phyloP scores from a whole-genome alignment of 1,140 invertebrate genomes.

The Plutomurus gul region DNA sequence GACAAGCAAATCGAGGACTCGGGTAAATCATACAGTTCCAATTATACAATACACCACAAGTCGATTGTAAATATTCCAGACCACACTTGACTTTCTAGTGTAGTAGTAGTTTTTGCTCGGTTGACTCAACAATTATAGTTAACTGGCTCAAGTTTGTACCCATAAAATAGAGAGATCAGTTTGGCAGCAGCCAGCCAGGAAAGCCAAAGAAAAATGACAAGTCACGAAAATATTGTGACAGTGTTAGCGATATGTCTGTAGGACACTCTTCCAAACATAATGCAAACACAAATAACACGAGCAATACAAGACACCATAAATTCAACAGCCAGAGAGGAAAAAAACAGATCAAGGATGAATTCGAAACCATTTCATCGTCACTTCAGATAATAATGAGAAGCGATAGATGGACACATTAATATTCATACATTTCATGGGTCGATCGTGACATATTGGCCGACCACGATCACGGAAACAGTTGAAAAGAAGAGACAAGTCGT shows the following conservation, averaged over 20 bases:
- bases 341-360: constrained; percentile 21
- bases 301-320: background rate
- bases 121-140: no score
- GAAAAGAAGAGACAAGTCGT: constrained; percentile 48
- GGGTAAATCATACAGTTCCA: no score
- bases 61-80: no score
- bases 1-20: no score
- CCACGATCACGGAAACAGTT: constrained; percentile 51
- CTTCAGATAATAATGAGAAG: constrained; percentile 5
- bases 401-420: constrained; percentile 19
- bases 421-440: constrained; percentile 34
- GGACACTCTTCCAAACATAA: constrained; percentile 5
- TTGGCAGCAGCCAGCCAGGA: constrained; percentile 4
- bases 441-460: constrained; percentile 50
- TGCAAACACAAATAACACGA: background rate
- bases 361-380: constrained; percentile 17
- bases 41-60: no score
- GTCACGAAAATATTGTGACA: constrained; percentile 41
- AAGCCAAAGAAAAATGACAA: constrained; percentile 13
- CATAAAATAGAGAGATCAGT: constrained; percentile 4
- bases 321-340: background rate
- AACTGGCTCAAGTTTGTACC: background rate
- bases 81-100: no score
- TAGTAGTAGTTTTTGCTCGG: no score
- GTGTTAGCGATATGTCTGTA: constrained; percentile 10